Evolutionary conservation across 2,113 vertebrate species (phyloP).

Genomic region (Siniperca chuatsi): DNA sequence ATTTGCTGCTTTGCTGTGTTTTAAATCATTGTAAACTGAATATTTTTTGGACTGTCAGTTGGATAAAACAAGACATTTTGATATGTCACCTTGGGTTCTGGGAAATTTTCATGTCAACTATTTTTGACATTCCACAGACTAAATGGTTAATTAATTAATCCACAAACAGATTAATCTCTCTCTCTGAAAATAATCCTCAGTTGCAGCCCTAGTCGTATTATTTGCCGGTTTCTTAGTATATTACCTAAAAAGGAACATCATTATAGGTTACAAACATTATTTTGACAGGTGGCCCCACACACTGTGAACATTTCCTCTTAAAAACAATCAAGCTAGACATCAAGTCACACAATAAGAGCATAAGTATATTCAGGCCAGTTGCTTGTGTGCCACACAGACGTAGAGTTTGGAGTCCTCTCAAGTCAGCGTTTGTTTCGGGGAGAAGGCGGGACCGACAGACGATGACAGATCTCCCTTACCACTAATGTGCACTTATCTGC

Average conservation of each 20-base stretch:
- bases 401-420: constrained; percentile 56
- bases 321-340: constrained; percentile 23
- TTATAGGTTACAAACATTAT: constrained; percentile 2
- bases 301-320: constrained; percentile 26
- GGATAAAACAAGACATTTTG: not conserved
- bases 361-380: constrained; percentile 9
- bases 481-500: constrained; percentile 84
- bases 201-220: not conserved
- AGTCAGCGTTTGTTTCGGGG: constrained; percentile 49
- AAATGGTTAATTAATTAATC: not conserved
- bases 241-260: not conserved
- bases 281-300: constrained; percentile 22
- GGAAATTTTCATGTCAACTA: not conserved
- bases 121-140: not conserved
- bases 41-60: not conserved
- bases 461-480: constrained; percentile 79
- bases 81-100: not conserved
- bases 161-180: not conserved
- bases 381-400: constrained; percentile 26
- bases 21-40: not conserved
- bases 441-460: constrained; percentile 49
- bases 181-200: not conserved
- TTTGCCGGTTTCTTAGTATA: not conserved
- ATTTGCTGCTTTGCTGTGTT: not conserved
- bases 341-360: constrained; percentile 9